Evolutionary conservation across 2,113 vertebrate genomes (phyloP).

Genomic region (Prionailurus bengalensis): DNA sequence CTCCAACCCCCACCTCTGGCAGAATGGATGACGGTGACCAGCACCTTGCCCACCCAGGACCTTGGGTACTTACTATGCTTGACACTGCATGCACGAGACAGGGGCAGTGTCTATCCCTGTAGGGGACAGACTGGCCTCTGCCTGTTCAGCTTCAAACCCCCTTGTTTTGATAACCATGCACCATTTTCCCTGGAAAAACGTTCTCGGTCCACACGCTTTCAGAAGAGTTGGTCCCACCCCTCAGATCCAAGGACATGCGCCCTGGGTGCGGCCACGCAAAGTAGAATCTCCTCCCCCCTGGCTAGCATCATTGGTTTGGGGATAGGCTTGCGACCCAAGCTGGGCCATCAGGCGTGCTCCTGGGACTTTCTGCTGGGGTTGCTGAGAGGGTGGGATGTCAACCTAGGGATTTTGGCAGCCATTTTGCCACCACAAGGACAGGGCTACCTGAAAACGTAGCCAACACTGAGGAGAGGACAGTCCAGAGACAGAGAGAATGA

Average conservation of each 20-base stretch:
- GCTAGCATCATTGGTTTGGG: neutral
- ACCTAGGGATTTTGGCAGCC: neutral
- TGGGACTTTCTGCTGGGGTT: neutral
- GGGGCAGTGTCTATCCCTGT: rapidly evolving
- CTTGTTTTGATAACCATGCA: too few relatives aligned
- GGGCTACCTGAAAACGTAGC: neutral
- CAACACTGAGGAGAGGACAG: neutral
- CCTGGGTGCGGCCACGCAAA: neutral
- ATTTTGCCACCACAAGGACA: neutral
- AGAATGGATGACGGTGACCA: neutral
- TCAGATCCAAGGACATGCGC: neutral
- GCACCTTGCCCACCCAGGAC: too few relatives aligned
- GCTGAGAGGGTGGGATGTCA: neutral
- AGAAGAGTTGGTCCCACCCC: neutral
- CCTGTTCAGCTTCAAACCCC: neutral
- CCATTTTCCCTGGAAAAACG: neutral
- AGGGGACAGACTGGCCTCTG: too few relatives aligned
- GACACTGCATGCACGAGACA: rapidly evolving
- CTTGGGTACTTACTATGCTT: rapidly evolving
- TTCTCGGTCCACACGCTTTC: neutral
- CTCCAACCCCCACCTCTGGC: neutral
- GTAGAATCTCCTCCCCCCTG: neutral
- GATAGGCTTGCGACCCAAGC: neutral
- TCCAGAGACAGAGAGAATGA: neutral
- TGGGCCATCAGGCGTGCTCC: neutral